These are phyloP conservation scores for Caenorhabditis wallacei DNA, from an alignment of 2,888 invertebrate genomes.

Conservation along the genomic window DNA sequence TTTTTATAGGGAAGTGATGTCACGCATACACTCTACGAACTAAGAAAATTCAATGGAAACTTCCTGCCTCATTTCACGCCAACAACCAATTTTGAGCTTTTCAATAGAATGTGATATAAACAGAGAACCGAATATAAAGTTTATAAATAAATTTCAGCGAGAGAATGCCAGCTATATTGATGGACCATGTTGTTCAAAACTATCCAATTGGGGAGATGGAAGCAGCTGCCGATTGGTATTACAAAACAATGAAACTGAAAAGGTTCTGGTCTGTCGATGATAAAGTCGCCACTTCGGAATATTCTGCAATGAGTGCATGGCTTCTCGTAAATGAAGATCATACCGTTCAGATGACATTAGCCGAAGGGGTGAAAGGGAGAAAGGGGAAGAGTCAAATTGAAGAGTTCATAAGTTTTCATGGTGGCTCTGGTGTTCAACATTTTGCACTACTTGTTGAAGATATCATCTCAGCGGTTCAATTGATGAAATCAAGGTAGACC, in stretches of 20 bases:
- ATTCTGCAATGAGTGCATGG: constrained; percentile 76
- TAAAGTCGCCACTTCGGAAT: constrained; percentile 73
- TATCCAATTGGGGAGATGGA: constrained; percentile 95
- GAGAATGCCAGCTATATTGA: constrained; percentile 89
- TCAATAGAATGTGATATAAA: constrained; percentile 59
- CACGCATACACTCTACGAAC: constrained; percentile 84
- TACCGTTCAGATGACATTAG: constrained; percentile 77
- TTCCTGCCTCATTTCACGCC: constrained; percentile 91
- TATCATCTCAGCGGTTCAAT: constrained; percentile 91
- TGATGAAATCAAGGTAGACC: constrained; percentile 86
- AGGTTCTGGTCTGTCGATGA: constrained; percentile 85
- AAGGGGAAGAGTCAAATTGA: constrained; percentile 69
- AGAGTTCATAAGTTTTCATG: constrained; percentile 97
- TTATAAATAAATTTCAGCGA: constrained; percentile 83
- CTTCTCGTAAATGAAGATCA: constrained; percentile 74
- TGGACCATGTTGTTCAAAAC: constrained; percentile 98
- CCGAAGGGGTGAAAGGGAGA: constrained; percentile 73
- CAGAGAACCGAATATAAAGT: constrained; percentile 39
- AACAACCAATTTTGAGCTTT: constrained; percentile 67
- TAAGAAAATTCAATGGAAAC: constrained; percentile 88
- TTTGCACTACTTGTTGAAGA: constrained; percentile 95
- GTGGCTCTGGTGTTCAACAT: constrained; percentile 95
- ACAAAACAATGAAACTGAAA: constrained; percentile 85
- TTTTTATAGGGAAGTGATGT: constrained; percentile 68
- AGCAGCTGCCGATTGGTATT: constrained; percentile 86